Base-by-base conservation (phyloP, 2,113 vertebrate species). In the Microcebus murinus region DNA sequence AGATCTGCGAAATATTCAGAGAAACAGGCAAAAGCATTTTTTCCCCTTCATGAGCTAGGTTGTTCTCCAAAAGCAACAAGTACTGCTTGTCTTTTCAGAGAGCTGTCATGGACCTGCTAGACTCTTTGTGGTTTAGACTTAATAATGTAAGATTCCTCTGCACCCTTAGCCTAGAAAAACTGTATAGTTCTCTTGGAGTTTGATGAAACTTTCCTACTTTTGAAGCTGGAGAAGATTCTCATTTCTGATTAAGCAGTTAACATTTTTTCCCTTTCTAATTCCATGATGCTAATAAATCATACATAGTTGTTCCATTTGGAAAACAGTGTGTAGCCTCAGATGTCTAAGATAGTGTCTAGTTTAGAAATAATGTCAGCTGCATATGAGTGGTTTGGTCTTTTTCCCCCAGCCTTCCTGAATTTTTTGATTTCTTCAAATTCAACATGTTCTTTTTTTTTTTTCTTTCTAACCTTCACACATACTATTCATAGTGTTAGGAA, bases 11-110 rank as follows among this genome's bases (percentile, higher is more conserved):
- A 31, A 6, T 55, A 5, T 68, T 89, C 65, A 18, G 50, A 86
- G 88, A 89, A 80, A 57, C 14, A 65, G 79, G 74, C 83, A 73
- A 31, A 76, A 85, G 55, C 74, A 55, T 48, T 67, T 65, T 21
- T 25, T 23, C 39, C 39, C 18, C 52, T n/a, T 74, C n/a, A n/a
- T 18, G 70, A 93, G 23, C 91, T 77, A 59, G 48, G 50, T 92
- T 15, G 34, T 95, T 88, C 71, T 97, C 95, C 92, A 93, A 92
- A 91, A 97, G 85, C 96, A 97, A 71, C 92, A 97, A 95, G 67
- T 59, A 50, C 83, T 93, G 14, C 96, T 86, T 88, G 86, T 91
- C 91, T 93, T 68, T 93, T 70, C 74, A 34, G 74, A 91, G 86
- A 61, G 36, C 79, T 63, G 48, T 96, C 87, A 10, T 10, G 87